Conservation (phyloP, 2,797 vertebrate species). For the Aeoliscus strigatus region DNA sequence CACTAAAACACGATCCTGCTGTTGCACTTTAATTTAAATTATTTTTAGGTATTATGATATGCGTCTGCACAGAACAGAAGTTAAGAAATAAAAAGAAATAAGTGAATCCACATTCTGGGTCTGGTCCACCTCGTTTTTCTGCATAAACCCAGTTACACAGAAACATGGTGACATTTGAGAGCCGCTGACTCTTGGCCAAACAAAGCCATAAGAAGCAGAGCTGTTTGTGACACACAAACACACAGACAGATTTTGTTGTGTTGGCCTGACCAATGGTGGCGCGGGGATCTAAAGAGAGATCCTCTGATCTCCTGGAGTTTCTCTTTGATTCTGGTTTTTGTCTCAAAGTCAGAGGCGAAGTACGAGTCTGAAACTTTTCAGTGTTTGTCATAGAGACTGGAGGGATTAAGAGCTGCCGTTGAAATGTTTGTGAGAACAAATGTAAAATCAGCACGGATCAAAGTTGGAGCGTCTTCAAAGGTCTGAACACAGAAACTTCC, state of each 20-base stretch:
- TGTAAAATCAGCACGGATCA: slow-evolving; percentile 48
- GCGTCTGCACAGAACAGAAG: slow-evolving; percentile 2
- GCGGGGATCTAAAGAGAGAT: slow-evolving; percentile 43
- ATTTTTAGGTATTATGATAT: slow-evolving; percentile 4
- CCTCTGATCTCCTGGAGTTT: slow-evolving; percentile 51
- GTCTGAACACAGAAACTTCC: slow-evolving; percentile 15
- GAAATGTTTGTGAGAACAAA: slow-evolving; percentile 37
- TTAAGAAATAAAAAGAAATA: slow-evolving; percentile 1
- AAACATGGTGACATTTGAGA: too few species aligned
- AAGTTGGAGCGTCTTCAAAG: slow-evolving; percentile 28
- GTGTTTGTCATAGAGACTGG: slow-evolving; percentile 34
- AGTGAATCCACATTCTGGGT: too few species aligned
- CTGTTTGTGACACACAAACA: neutral
- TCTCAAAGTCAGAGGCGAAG: slow-evolving; percentile 50
- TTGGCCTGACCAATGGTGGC: slow-evolving; percentile 29
- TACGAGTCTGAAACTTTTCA: slow-evolving; percentile 39
- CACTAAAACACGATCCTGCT: slow-evolving; percentile 13
- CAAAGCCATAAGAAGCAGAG: neutral
- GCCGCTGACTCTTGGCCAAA: too few species aligned
- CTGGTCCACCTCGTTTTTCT: too few species aligned
- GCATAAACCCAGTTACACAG: too few species aligned
- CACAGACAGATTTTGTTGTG: slow-evolving; percentile 26
- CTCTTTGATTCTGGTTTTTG: slow-evolving; percentile 52
- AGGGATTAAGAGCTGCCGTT: slow-evolving; percentile 38
- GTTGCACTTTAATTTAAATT: slow-evolving; percentile 13